Evolutionary conservation across 2,888 invertebrate genomes (phyloP).

Genomic region (Unio pictorum): DNA sequence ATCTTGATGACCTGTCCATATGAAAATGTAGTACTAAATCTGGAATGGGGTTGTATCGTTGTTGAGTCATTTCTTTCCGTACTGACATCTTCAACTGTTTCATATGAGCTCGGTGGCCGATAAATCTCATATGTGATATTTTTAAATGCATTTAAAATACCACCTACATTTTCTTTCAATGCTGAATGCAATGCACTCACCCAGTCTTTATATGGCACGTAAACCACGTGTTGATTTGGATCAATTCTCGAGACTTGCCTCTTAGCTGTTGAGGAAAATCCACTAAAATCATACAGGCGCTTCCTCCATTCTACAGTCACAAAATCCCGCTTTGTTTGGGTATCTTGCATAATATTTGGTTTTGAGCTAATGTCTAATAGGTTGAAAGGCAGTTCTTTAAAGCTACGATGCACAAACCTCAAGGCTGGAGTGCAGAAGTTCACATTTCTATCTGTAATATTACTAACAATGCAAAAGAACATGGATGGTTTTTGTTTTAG

Average conservation of each 20-base stretch:
- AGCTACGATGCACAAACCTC: conserved; percentile 18
- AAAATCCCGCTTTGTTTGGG: conserved; percentile 9
- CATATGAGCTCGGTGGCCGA: no score
- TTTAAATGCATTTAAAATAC: no score
- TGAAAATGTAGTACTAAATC: conserved; percentile 34
- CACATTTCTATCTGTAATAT: conserved; percentile 33
- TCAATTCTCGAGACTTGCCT: no score
- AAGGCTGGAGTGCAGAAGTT: conserved; percentile 34
- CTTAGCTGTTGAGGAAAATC: background rate
- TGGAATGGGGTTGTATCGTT: conserved; percentile 24
- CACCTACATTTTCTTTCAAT: no score
- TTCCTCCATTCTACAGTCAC: conserved; percentile 38
- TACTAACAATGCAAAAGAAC: conserved; percentile 30
- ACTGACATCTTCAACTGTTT: conserved; percentile 17
- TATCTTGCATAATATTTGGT: conserved; percentile 24
- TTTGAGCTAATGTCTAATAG: conserved; percentile 32
- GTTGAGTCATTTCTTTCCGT: conserved; percentile 17
- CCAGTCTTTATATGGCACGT: no score
- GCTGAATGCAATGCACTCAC: no score
- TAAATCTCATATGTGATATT: no score
- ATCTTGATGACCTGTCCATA: conserved; percentile 32
- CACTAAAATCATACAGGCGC: conserved; percentile 24
- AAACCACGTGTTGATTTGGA: no score
- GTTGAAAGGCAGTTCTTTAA: conserved; percentile 32
- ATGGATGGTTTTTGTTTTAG: conserved; percentile 26